These are phyloP conservation scores for Tetragnatha versicolor DNA, from an alignment of 1,140 invertebrate species.

Conservation along the genomic window DNA sequence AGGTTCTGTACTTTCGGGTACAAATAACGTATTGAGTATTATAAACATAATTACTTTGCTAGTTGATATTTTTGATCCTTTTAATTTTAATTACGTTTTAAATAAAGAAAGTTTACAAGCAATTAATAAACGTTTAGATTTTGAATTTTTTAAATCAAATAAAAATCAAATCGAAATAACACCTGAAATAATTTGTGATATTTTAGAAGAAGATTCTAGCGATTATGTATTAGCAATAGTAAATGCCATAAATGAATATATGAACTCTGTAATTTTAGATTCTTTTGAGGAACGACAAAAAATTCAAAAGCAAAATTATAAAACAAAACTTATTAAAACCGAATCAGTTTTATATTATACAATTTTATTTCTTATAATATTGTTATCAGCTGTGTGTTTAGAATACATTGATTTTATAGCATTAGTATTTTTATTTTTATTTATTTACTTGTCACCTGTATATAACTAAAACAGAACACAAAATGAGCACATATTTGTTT, in stretches of 20 bases:
- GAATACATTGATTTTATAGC: constrained; percentile 1
- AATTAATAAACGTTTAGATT: neutral
- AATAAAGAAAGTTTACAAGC: neutral
- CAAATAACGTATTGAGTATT: neutral
- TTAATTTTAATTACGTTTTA: constrained; percentile 10
- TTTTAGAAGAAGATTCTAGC: constrained; percentile 8
- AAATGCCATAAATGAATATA: constrained; percentile 7
- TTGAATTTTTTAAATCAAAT: neutral
- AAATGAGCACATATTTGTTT: too few species aligned
- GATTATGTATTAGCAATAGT: neutral
- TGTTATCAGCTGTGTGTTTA: neutral
- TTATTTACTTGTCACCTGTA: neutral
- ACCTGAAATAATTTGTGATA: neutral
- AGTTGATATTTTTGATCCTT: constrained; percentile 9
- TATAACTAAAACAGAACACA: neutral
- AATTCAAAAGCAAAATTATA: neutral
- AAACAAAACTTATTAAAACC: constrained; percentile 1
- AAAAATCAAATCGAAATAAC: neutral
- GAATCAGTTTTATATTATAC: neutral
- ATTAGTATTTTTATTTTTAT: constrained; percentile 1
- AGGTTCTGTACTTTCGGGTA: neutral
- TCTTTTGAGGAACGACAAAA: neutral
- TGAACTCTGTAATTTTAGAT: neutral
- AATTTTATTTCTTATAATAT: neutral
- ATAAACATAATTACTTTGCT: neutral